Percentiles rank a stretch among this genome's conserved stretches.
These are phyloP conservation scores for Drosophila bunnanda DNA, from an alignment of 2,888 invertebrate species.

Conservation along the genomic window DNA sequence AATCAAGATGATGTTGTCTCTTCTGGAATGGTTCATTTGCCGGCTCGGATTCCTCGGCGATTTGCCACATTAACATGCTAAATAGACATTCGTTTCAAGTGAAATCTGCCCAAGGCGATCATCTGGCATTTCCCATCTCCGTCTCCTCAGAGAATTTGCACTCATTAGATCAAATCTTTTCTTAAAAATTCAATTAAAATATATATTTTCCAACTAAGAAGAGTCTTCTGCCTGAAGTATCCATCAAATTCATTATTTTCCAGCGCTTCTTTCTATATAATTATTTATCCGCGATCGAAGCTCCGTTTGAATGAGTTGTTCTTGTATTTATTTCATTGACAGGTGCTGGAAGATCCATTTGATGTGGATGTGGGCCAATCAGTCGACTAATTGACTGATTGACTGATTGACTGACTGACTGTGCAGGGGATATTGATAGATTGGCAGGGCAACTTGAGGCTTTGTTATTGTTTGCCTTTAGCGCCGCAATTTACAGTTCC, in stretches of 20 bases:
- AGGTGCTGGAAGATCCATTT: conserved; percentile 38
- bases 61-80: conserved; percentile 74
- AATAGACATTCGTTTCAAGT: conserved; percentile 73
- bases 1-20: conserved; percentile 17
- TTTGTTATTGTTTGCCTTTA: conserved; percentile 54
- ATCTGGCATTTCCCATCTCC: not conserved
- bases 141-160: not conserved
- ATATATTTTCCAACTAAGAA: no score
- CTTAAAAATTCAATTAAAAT: not conserved
- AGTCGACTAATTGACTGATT: conserved; percentile 48
- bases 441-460: conserved; percentile 49
- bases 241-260: not conserved
- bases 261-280: not conserved
- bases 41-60: conserved; percentile 54
- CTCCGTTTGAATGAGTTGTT: conserved; percentile 16
- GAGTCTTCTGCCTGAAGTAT: no score
- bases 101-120: conserved; percentile 18
- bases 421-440: conserved; percentile 36
- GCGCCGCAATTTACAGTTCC: conserved; percentile 8
- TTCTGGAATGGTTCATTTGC: conserved; percentile 65
- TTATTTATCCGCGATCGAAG: not conserved
- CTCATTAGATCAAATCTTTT: not conserved
- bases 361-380: conserved; percentile 28
- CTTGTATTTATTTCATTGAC: conserved; percentile 24
- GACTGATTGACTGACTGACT: conserved; percentile 36